A percentile compares a stretch with the other conserved stretches of the same genome.
Conservation (phyloP, 2,888 invertebrate species). For the Drosophila formosana region DNA sequence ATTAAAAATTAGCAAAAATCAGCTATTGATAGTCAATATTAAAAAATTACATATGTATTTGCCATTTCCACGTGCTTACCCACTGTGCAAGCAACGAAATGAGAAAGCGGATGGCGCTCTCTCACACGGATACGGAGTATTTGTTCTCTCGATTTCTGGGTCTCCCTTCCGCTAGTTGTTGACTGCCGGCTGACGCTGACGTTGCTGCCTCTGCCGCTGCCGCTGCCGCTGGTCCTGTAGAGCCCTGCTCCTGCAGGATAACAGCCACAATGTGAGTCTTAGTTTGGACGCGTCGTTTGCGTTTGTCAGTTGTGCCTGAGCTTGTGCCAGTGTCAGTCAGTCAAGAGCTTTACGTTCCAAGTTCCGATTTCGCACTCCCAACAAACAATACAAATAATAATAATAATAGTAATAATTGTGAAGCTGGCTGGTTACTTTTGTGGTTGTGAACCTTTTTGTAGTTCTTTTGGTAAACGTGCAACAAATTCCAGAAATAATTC, state of each 20-base stretch:
- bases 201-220: conserved; percentile 29
- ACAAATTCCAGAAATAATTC: conserved; percentile 8
- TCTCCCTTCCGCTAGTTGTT: conserved; percentile 55
- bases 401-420: background rate
- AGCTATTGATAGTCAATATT: too few relatives aligned
- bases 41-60: too few relatives aligned
- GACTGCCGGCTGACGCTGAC: conserved; percentile 63
- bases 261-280: conserved; percentile 41
- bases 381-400: conserved; percentile 1
- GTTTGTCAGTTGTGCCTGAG: conserved; percentile 73
- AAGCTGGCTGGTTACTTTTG: conserved; percentile 57
- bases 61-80: background rate
- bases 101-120: conserved; percentile 32
- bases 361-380: conserved; percentile 33
- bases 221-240: conserved; percentile 38
- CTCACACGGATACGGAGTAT: conserved; percentile 26
- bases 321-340: conserved; percentile 70
- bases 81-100: conserved; percentile 54
- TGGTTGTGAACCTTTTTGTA: conserved; percentile 75
- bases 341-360: conserved; percentile 21
- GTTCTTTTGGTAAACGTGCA: conserved; percentile 49
- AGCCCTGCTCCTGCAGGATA: conserved; percentile 71
- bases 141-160: conserved; percentile 40
- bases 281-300: conserved; percentile 71
- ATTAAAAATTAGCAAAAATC: too few relatives aligned